phyloP scores from a whole-genome alignment of 2,113 vertebrate genomes.

The Megaceryle maxima region DNA sequence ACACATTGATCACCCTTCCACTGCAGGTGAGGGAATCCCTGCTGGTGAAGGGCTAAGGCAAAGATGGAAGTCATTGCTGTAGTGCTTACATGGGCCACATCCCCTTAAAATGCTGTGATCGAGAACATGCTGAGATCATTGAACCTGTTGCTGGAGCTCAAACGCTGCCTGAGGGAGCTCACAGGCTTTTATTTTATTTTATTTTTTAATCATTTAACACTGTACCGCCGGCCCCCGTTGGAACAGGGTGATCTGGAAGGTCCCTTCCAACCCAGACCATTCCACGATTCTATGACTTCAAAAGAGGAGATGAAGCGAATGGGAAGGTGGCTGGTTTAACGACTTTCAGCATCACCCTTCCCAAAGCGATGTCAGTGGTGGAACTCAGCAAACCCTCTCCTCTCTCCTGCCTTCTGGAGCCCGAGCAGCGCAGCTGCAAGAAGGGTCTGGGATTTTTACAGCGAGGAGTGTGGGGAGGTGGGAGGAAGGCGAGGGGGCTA shows the following conservation, averaged over 20 bases:
- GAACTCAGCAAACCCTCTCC: not conserved
- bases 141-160: not conserved
- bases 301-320: not conserved
- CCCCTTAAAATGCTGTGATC: rapidly evolving
- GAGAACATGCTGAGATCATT: rapidly evolving
- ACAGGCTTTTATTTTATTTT: not conserved
- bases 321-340: not conserved
- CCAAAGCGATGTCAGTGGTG: rapidly evolving
- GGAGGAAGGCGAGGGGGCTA: not conserved
- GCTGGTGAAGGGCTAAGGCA: not conserved
- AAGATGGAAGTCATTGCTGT: rapidly evolving
- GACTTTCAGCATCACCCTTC: not conserved
- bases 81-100: rapidly evolving
- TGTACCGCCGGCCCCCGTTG: no score
- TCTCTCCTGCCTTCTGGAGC: not conserved
- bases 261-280: not conserved
- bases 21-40: rapidly evolving
- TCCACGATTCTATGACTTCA: not conserved
- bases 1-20: rapidly evolving
- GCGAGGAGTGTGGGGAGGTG: rapidly evolving
- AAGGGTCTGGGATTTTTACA: not conserved
- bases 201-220: not conserved
- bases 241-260: not conserved
- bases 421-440: rapidly evolving
- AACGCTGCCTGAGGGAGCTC: rapidly evolving